Conservation (phyloP, 1,140 invertebrate species). For the Drosophila nannoptera region DNA sequence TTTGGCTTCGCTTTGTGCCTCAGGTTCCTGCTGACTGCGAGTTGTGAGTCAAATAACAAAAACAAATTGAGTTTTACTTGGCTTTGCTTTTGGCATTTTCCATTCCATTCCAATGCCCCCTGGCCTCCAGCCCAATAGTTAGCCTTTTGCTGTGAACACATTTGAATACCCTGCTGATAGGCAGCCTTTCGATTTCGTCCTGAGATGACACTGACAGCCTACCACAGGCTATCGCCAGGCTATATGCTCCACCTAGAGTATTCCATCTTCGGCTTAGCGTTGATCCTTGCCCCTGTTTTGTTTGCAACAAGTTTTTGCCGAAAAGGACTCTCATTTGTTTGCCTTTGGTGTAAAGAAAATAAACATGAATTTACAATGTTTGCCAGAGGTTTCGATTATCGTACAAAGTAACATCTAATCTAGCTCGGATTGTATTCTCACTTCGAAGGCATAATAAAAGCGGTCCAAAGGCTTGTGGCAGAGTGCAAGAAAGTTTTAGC, state of each 20-base stretch:
- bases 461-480: neutral
- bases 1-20: constrained; percentile 34
- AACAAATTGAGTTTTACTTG: constrained; percentile 47
- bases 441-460: neutral
- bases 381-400: constrained; percentile 10
- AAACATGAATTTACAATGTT: constrained; percentile 26
- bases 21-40: constrained; percentile 25
- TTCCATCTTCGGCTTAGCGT: neutral
- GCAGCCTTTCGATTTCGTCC: neutral
- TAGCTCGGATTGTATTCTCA: neutral
- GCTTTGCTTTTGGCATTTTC: constrained; percentile 6
- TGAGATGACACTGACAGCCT: neutral
- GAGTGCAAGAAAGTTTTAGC: too few relatives aligned
- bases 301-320: constrained; percentile 14
- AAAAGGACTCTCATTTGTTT: constrained; percentile 40
- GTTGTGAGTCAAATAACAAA: constrained; percentile 27
- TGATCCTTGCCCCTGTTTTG: neutral
- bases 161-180: neutral
- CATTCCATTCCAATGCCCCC: neutral
- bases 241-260: neutral
- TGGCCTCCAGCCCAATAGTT: constrained; percentile 7
- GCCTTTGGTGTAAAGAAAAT: constrained; percentile 7
- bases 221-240: neutral
- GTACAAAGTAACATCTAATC: constrained; percentile 3
- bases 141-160: constrained; percentile 13